Base-by-base conservation (phyloP, 37 sponge, comb jelly and placozoan species). In the Geodia barretti region DNA sequence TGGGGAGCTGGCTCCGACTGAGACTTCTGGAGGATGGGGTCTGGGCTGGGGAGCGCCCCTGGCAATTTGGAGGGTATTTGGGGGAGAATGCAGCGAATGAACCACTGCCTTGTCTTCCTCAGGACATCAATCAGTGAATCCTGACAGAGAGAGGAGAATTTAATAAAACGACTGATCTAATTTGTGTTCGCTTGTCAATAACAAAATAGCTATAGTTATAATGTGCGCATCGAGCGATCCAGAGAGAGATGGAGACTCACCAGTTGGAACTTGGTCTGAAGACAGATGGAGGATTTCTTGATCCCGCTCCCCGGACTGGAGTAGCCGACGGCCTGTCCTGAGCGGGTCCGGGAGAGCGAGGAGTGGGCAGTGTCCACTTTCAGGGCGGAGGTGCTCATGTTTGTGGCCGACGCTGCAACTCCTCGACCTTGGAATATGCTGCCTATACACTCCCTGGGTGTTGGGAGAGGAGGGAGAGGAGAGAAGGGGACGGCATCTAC, bases 251-350 rank as follows among this genome's bases (percentile, higher is more conserved):
- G 79, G 3, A 78, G 17, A 36, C 88, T 70, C 68, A 96, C 97
- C 74, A 98, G 76, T 29, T 95, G 91, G 79, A 95, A 95, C 77
- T 98, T 98, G 77, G 94, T 93, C 60, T 93, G 94, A 3, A 98
- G 91, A 38, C 92, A 91, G 61, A 94, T 77, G 30, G 97, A 95
- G 67, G 94, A 91, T 73, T 86, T 88, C 81, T 98, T 98, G 83
- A 93, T 79, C 62, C 94, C 87, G 29, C 89, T 37, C 7, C 11
- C 7, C 2, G 86, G 82, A 26, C 86, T 80, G 33, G 78, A 42
- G 65, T 70, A 89, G 1, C 40, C 59, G 35, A 39, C 35, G 1
- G 64, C 21, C 77, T 81, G 76, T 20, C 47, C 71, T 68, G 83
- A 79, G 40, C 63, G 32, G 35, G 81, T 37, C 82, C 88, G 79